Evolutionary conservation across 2,888 invertebrate genomes (phyloP).

Genomic region (Drosophila nigricruria): DNA sequence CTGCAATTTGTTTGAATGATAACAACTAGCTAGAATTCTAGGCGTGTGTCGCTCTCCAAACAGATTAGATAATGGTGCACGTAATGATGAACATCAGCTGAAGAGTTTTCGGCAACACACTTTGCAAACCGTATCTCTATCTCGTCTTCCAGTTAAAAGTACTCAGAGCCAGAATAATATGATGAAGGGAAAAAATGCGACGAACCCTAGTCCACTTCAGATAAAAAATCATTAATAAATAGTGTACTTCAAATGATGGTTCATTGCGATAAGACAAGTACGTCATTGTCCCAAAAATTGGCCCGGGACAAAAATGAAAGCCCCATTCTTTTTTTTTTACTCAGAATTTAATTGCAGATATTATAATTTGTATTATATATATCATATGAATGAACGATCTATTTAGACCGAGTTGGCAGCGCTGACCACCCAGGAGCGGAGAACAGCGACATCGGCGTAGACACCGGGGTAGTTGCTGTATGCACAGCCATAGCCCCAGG

Average conservation of each 20-base stretch:
- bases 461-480: slow-evolving; percentile 71
- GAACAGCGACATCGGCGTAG: slow-evolving; percentile 67
- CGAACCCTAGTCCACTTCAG: slow-evolving; percentile 9
- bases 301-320: background rate
- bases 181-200: slow-evolving; percentile 5
- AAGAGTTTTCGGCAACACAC: slow-evolving; percentile 19
- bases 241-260: slow-evolving; percentile 1
- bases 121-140: slow-evolving; percentile 8
- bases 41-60: slow-evolving; percentile 28
- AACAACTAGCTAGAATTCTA: slow-evolving; percentile 10
- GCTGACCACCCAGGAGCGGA: slow-evolving; percentile 57
- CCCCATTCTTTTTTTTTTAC: background rate
- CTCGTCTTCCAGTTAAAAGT: slow-evolving; percentile 7
- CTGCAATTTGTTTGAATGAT: background rate
- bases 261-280: slow-evolving; percentile 14
- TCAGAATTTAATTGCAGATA: slow-evolving; percentile 21
- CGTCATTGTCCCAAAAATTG: slow-evolving; percentile 11
- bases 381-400: background rate
- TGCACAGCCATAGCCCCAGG: slow-evolving; percentile 82
- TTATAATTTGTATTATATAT: background rate
- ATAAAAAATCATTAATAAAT: slow-evolving; percentile 23
- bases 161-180: background rate
- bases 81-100: slow-evolving; percentile 20
- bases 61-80: slow-evolving; percentile 43
- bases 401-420: slow-evolving; percentile 41